phyloP scores from a whole-genome alignment of 92 coral and sea anemone genomes.

The Nematostella vectensis region DNA sequence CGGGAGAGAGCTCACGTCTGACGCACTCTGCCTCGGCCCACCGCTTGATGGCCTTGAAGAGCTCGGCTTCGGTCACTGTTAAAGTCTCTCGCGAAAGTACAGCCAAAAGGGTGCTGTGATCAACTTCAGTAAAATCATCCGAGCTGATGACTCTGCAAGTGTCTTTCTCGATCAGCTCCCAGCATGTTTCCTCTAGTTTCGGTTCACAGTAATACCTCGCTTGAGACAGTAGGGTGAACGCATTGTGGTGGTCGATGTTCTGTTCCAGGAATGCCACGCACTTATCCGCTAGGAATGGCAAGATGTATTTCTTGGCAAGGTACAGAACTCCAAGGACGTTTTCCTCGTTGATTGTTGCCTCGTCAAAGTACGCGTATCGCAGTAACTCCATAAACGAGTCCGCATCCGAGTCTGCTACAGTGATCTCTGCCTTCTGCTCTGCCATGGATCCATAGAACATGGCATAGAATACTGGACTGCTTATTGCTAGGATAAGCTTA shows the following conservation, averaged over 20 bases:
- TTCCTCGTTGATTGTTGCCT: conserved; percentile 48
- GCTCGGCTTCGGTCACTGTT: conserved; percentile 61
- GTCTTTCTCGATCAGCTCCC: conserved; percentile 79
- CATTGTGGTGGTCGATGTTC: conserved; percentile 69
- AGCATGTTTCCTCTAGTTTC: conserved; percentile 67
- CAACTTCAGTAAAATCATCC: conserved; percentile 58
- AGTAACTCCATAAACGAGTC: conserved; percentile 61
- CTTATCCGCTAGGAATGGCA: conserved; percentile 68
- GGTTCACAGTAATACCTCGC: conserved; percentile 71
- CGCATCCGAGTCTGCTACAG: conserved; percentile 60
- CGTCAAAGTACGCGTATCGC: conserved; percentile 68
- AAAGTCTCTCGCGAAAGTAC: conserved; percentile 62
- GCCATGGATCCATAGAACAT: conserved; percentile 85
- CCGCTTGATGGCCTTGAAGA: conserved; percentile 61
- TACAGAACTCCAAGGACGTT: conserved; percentile 71
- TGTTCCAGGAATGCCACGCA: conserved; percentile 68
- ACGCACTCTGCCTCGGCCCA: conserved; percentile 78
- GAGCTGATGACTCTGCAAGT: conserved; percentile 57
- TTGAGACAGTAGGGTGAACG: conserved; percentile 67
- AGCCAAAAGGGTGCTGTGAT: conserved; percentile 61
- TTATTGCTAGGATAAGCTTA: conserved; percentile 64
- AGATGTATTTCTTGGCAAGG: conserved; percentile 75
- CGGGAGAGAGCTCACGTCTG: conserved; percentile 34
- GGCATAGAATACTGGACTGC: conserved; percentile 77
- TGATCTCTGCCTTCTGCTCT: conserved; percentile 48